A percentile compares a stretch with the other conserved stretches of the same genome.
phyloP scores from a whole-genome alignment of 2,888 invertebrate genomes.

The Elmis aenea region DNA sequence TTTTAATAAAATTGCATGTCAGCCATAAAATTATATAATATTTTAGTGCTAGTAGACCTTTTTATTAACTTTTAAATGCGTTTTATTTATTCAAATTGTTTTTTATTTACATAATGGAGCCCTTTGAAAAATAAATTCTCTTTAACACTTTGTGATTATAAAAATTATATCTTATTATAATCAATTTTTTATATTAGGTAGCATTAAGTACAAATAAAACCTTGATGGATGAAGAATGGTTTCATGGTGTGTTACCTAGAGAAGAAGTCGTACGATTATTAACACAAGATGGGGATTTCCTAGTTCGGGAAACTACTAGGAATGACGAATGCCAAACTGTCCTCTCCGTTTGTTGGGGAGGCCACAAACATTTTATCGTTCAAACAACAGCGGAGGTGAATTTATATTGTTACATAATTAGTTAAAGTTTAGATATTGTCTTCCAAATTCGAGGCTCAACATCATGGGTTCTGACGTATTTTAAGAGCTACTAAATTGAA shows the following conservation, averaged over 20 bases:
- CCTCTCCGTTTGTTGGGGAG: constrained; percentile 92
- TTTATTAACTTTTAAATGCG: constrained; percentile 1
- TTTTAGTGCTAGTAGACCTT: too few relatives aligned
- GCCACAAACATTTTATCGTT: constrained; percentile 95
- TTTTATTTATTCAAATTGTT: background rate
- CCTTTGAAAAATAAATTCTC: background rate
- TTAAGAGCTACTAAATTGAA: too few relatives aligned
- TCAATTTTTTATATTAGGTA: constrained; percentile 31
- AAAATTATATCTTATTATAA: too few relatives aligned
- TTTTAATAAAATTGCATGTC: too few relatives aligned
- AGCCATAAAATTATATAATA: background rate
- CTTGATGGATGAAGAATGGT: constrained; percentile 91
- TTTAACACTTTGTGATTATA: background rate
- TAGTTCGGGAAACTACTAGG: constrained; percentile 87
- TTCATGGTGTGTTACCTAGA: constrained; percentile 92
- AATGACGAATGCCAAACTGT: constrained; percentile 91
- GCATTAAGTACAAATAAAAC: constrained; percentile 52
- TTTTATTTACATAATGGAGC: background rate
- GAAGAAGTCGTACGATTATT: constrained; percentile 92
- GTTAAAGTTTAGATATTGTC: too few relatives aligned
- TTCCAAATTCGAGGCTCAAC: too few relatives aligned
- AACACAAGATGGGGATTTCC: constrained; percentile 88
- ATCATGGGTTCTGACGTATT: too few relatives aligned
- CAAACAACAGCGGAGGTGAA: constrained; percentile 86
- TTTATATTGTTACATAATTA: too few relatives aligned